Evolutionary conservation across 2,797 vertebrate genomes (phyloP), one percentile per base, ranked within the genome.

Genomic region (Myoxocephalus aenaeus): DNA sequence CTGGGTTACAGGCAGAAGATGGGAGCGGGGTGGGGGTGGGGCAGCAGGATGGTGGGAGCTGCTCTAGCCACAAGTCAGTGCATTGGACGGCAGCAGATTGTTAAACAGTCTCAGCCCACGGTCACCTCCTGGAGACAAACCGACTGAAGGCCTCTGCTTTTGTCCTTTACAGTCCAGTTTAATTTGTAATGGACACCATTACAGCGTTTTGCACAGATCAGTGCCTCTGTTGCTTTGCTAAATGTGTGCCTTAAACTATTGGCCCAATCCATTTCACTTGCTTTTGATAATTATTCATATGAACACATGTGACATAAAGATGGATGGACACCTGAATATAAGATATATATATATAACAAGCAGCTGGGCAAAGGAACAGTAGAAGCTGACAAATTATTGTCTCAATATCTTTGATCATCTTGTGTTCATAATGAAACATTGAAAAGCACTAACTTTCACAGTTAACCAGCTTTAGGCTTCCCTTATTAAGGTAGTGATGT

Each of bases 41-140:
- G 82, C 75, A 46, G 79, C 73, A 48, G 61, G 78, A 70, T 56
- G 65, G 80, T 34, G 65, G 77, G 76, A 85, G 81, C 88, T 82
- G 72, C 63, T 58, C 78, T 10, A 73, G 83, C 90, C 90, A 92
- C 89, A 93, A 93, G 91, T 90, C 91, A 63, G 72, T 77, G 75
- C 80, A 77, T 89, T 89, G 82, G 87, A 90, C 65, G 81, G 78
- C 69, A 84, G 82, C 86, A 90, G 87, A 91, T 86, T 91, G 88
- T 72, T 61, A 89, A 86, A 76, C 82, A 81, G 79, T 66, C 84
- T 56, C 81, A 74, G 75, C 51, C 69, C 9, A 8, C 9, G 5
- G 51, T 73, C 83, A 66, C 78, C 84, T 88, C 80, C 85, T 65
- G 73, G 50, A 77, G 79, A 79, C 59, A 71, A 75, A 75, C 72